Base-by-base conservation (phyloP, 2,888 invertebrate species). In the Strigamia transsilvanica region DNA sequence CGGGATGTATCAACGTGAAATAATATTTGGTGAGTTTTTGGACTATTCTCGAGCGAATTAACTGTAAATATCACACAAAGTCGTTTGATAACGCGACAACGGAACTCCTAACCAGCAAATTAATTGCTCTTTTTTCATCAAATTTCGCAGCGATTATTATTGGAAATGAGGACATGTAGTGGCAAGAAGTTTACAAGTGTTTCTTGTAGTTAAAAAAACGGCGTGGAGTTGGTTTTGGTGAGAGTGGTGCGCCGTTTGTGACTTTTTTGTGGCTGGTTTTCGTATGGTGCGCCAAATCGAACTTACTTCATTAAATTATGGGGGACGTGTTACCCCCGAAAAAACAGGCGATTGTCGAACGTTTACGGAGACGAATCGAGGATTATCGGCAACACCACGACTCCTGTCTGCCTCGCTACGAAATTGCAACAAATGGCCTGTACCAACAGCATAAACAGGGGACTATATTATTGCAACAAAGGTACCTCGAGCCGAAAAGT, bases 371-470 rank as follows among this genome's bases (percentile, higher is more conserved):
- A 84, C 92, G 97, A 86, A 93, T 98, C 88, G 96, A 96, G 87
- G 92, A 91, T 85, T 97, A 97, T 89, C 91, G 97, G 82, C 91
- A 93, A 80, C 92, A 95, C 84, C 96, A 97, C 88, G 93, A 91
- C 85, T 94, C 94, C 87, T 94, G 94, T 88, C 93, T 93, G 87
- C 95, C 95, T 84, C 91, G 96, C 84, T 96, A 94, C 89, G 95
- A 95, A 87, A 94, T 94, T 87, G 93, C 94, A 84, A 94, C 95
- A 89, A 94, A 91, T 87, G 94, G 94, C 61, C 91, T 94, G 84
- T 94, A 94, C 90, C 96, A 97, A 87, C 96, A 96, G 88, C 95
- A 97, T 88, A 93, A 94, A 86, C 92, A 96, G 89, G 96, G 97
- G 88, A 96, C 97, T 51, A 91, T 93, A 85, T 92, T 94, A 84